phyloP scores from a whole-genome alignment of 1,140 invertebrate species.

The Anthonomus grandis region DNA sequence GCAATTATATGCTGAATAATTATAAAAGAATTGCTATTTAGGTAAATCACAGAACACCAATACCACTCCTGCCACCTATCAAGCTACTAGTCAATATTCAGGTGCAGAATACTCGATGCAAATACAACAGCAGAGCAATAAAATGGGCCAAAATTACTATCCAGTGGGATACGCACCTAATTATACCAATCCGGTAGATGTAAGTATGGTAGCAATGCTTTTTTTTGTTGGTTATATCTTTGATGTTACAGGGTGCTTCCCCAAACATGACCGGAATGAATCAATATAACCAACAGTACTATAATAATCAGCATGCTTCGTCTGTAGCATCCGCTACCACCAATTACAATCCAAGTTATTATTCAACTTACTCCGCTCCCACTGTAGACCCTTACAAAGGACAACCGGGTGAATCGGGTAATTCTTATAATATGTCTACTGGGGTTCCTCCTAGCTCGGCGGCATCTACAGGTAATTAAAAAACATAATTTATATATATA shows the following conservation, averaged over 20 bases:
- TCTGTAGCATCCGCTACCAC: constrained; percentile 18
- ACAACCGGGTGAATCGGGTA: not conserved
- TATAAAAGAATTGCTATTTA: too few relatives aligned
- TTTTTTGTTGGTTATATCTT: not conserved
- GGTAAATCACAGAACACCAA: too few relatives aligned
- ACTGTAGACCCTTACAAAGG: constrained; percentile 14
- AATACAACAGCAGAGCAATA: not conserved
- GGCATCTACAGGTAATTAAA: not conserved
- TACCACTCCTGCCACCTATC: too few relatives aligned
- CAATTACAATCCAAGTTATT: constrained; percentile 1
- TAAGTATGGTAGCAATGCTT: too few relatives aligned
- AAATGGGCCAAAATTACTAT: constrained; percentile 15
- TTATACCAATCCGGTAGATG: constrained; percentile 16
- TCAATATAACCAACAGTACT: constrained; percentile 17
- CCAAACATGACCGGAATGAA: constrained; percentile 5
- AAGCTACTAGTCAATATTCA: too few relatives aligned
- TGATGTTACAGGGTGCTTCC: constrained; percentile 7
- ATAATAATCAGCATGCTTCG: constrained; percentile 22
- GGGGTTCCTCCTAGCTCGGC: not conserved
- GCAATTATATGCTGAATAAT: too few relatives aligned
- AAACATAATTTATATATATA: not conserved
- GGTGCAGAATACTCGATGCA: not conserved
- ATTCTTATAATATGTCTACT: constrained; percentile 15
- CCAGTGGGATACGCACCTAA: constrained; percentile 30
- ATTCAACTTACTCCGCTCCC: constrained; percentile 26